These are phyloP conservation scores for Cyanistes caeruleus DNA, from an alignment of 2,113 vertebrate genomes.

Conservation along the genomic window DNA sequence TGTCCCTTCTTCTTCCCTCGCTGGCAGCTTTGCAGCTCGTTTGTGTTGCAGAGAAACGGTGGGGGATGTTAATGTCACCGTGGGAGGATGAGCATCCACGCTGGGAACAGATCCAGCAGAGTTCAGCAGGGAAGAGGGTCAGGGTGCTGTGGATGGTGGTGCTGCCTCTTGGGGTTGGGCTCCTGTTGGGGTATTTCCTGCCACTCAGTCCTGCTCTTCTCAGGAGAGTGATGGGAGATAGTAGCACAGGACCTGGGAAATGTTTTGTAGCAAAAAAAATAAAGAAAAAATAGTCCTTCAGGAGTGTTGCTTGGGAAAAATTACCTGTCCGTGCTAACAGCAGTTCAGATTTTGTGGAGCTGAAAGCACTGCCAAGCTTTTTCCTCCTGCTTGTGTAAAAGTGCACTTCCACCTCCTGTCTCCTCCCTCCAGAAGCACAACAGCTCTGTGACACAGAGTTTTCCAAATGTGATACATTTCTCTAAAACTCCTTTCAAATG, in stretches of 20 bases:
- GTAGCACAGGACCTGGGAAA: neutral
- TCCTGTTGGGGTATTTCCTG: neutral
- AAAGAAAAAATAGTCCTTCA: neutral
- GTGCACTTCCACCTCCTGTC: neutral
- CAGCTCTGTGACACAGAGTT: neutral
- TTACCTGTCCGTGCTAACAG: neutral
- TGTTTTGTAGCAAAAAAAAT: neutral
- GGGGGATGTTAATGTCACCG: fast-evolving
- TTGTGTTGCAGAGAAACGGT: neutral
- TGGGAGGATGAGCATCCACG: neutral
- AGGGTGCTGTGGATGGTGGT: neutral
- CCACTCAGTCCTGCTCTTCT: fast-evolving
- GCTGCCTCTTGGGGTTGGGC: neutral
- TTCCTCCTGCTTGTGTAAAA: neutral
- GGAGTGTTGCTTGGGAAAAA: neutral
- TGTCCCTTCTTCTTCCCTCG: neutral
- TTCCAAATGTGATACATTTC: neutral
- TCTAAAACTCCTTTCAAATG: neutral
- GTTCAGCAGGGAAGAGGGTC: neutral
- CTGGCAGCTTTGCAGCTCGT: neutral
- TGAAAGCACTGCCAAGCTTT: neutral
- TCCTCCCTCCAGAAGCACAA: neutral
- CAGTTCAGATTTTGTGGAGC: neutral
- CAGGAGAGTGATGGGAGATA: neutral
- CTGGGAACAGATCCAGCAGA: neutral